phyloP scores from a whole-genome alignment of 2,888 invertebrate species.

The Merodon equestris region DNA sequence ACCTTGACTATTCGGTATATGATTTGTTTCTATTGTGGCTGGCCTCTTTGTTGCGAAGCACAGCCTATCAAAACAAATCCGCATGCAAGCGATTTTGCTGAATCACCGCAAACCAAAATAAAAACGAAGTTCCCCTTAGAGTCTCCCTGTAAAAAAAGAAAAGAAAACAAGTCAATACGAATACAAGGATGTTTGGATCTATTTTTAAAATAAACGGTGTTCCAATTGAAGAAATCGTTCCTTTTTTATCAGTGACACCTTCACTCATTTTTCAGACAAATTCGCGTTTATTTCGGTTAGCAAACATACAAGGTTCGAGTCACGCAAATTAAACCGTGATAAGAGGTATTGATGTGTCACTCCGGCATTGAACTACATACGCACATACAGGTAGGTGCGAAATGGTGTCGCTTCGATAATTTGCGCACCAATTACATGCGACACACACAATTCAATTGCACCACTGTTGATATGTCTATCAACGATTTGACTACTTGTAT shows the following conservation, averaged over 20 bases:
- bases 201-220: no score
- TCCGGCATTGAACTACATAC: conserved; percentile 54
- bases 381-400: neutral
- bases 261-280: no score
- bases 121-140: conserved; percentile 70
- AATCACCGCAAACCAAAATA: conserved; percentile 73
- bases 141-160: conserved; percentile 73
- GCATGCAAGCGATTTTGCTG: conserved; percentile 87
- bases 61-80: conserved; percentile 93
- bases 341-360: conserved; percentile 45
- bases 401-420: no score
- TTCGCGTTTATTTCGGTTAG: no score
- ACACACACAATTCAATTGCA: conserved; percentile 34
- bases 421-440: neutral
- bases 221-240: no score
- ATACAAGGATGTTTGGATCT: no score
- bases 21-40: conserved; percentile 78
- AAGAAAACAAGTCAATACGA: neutral
- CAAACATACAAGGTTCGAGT: no score
- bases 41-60: conserved; percentile 94
- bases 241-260: no score
- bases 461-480: conserved; percentile 39
- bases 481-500: conserved; percentile 37
- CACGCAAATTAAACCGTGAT: conserved; percentile 21
- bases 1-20: conserved; percentile 62